Evolutionary conservation across 1,140 invertebrate genomes (phyloP).

Genomic region (Leptoteleia sp.): DNA sequence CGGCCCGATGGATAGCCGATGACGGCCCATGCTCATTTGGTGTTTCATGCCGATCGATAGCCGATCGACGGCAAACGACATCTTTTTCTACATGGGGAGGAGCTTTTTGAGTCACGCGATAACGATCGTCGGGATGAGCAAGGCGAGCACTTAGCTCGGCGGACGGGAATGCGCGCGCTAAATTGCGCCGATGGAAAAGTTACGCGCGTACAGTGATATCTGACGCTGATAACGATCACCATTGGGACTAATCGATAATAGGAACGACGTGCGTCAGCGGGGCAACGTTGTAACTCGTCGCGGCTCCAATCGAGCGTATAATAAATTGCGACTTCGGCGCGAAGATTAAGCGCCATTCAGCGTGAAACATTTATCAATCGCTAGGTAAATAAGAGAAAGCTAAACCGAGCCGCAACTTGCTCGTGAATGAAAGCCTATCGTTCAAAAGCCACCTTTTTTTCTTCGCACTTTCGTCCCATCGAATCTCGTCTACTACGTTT

Average conservation of each 20-base stretch:
- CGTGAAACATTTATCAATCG: slow-evolving; percentile 67
- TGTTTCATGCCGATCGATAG: too few relatives aligned
- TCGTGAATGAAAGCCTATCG: slow-evolving; percentile 47
- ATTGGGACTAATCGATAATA: slow-evolving; percentile 67
- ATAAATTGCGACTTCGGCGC: slow-evolving; percentile 59
- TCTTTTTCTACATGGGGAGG: too few relatives aligned
- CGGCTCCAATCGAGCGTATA: slow-evolving; percentile 60
- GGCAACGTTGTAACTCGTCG: slow-evolving; percentile 51
- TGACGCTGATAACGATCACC: slow-evolving; percentile 39
- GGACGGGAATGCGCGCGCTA: slow-evolving; percentile 29
- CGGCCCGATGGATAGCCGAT: too few relatives aligned
- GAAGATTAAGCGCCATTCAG: slow-evolving; percentile 60
- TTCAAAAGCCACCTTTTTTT: slow-evolving; percentile 41
- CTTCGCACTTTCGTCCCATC: slow-evolving; percentile 34
- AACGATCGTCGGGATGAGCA: slow-evolving; percentile 17
- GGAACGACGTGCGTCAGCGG: slow-evolving; percentile 54
- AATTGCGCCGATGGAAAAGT: slow-evolving; percentile 48
- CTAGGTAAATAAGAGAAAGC: slow-evolving; percentile 66
- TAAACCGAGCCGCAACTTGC: slow-evolving; percentile 1
- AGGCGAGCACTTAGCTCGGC: slow-evolving; percentile 38
- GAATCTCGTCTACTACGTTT: background rate
- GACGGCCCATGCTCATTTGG: too few relatives aligned
- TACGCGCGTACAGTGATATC: slow-evolving; percentile 28
- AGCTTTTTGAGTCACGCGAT: slow-evolving; percentile 24
- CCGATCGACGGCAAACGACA: too few relatives aligned